These are phyloP conservation scores for Cryptoprocta ferox DNA, from an alignment of 2,797 vertebrate species.

Conservation along the genomic window DNA sequence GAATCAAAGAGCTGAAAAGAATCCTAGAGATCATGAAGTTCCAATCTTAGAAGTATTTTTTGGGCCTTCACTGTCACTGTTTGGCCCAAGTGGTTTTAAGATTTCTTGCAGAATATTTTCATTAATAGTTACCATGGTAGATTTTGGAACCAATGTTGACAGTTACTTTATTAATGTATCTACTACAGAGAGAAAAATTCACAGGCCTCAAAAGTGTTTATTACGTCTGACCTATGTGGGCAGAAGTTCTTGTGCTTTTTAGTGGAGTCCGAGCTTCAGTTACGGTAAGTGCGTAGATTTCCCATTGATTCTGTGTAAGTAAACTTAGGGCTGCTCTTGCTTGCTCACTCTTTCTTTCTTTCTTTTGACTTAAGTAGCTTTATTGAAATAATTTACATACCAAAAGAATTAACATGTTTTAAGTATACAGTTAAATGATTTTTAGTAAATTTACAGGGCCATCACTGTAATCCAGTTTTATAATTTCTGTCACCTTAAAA, in stretches of 20 bases:
- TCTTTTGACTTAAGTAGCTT: not conserved
- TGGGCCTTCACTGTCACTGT: not conserved
- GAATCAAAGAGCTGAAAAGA: not conserved
- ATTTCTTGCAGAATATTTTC: constrained; percentile 53
- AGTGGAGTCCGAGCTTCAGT: constrained; percentile 96
- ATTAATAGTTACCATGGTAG: not conserved
- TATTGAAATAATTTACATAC: not conserved
- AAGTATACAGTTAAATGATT: not conserved
- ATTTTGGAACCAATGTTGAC: constrained; percentile 30
- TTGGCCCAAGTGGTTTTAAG: not conserved
- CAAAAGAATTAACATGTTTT: constrained; percentile 7
- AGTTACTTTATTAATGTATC: constrained; percentile 2
- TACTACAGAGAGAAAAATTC: constrained; percentile 94
- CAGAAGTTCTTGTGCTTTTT: constrained; percentile 96
- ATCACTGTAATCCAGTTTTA: not conserved
- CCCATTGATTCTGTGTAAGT: not conserved
- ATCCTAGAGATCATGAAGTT: not conserved
- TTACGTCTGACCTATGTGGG: constrained; percentile 96
- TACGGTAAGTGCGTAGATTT: constrained; percentile 88
- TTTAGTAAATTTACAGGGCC: not conserved
- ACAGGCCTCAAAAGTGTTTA: constrained; percentile 96
- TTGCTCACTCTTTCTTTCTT: not conserved
- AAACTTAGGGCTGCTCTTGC: not conserved
- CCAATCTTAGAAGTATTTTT: not conserved
- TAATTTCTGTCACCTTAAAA: not conserved